phyloP scores from a whole-genome alignment of 2,888 invertebrate genomes.

The Scotopteryx bipunctaria region DNA sequence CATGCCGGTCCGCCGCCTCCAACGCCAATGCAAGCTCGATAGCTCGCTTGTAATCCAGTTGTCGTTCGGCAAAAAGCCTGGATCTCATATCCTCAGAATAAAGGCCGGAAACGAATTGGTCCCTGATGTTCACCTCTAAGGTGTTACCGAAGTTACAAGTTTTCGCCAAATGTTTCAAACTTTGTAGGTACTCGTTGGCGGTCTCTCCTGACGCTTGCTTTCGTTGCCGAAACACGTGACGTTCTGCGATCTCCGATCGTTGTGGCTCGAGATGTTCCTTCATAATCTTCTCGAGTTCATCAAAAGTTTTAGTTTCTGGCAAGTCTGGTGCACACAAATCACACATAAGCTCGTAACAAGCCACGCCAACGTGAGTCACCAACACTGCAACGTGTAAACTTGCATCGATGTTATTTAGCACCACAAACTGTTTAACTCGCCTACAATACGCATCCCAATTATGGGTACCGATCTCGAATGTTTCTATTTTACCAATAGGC shows the following conservation, averaged over 20 bases:
- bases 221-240: conserved; percentile 36
- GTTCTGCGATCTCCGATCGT: conserved; percentile 37
- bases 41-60: conserved; percentile 35
- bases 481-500: neutral
- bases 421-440: neutral
- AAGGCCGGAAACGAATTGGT: conserved; percentile 39
- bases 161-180: conserved; percentile 31
- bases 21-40: conserved; percentile 40
- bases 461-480: neutral
- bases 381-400: neutral
- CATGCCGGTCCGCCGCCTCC: conserved; percentile 39
- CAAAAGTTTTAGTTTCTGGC: conserved; percentile 36
- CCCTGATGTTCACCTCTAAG: conserved; percentile 33
- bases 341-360: neutral
- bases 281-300: conserved; percentile 16
- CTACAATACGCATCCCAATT: neutral
- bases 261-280: conserved; percentile 33
- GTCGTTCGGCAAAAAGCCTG: conserved; percentile 39
- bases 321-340: conserved; percentile 39
- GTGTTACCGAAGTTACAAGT: conserved; percentile 36
- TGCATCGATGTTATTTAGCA: neutral
- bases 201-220: conserved; percentile 29
- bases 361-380: neutral
- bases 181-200: conserved; percentile 31
- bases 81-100: conserved; percentile 37